Evolutionary conservation across 1,140 invertebrate species (phyloP), one percentile per base, ranked within the genome.

Genomic region (Campoletis sonorensis): DNA sequence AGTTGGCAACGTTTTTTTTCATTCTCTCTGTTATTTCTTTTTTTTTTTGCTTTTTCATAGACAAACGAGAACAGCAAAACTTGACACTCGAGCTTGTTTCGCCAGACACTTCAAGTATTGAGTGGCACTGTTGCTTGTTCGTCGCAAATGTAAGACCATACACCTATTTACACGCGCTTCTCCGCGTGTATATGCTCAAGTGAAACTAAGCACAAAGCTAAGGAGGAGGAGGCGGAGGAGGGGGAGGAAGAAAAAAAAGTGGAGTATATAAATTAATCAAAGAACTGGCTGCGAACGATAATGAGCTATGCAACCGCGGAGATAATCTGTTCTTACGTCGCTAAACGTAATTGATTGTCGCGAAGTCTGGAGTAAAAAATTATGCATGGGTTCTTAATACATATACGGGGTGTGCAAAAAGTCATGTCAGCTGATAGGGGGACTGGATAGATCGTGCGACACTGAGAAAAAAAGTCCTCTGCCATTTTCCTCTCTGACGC

Each of bases 121-220:
- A 64, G 61, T 64, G 23, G 61, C 61, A 64, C 61, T 64, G 61
- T 64, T 64, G 61, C 61, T 27, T 27, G 1, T 64, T 64, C 27
- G 16, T 54, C 51, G 40, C 54, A 10, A 4, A 15, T 58, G 10
- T 23, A 21, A n/a, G 54, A 58, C n/a, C 54, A n/a, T 21, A 21
- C 54, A 58, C 23, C 18, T 54, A 18, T 54, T 54, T 54, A 21
- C n/a, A 54, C 51, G 18, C n/a, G 5, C 51, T 54, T n/a, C n/a
- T 33, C 30, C 30, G 30, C 1, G 51, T n/a, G 1, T 8, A n/a
- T 54, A 54, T 54, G n/a, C 40, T 54, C 51, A n/a, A n/a, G 51
- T 54, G 51, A 5, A 54, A n/a, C 16, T 18, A 54, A 54, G n/a
- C 40, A 54, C 49, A 11, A 54, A 54, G 51, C n/a, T n/a, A 64